These are phyloP conservation scores for Enteromius paludinosus DNA, from an alignment of 2,797 vertebrate species.

Conservation along the genomic window DNA sequence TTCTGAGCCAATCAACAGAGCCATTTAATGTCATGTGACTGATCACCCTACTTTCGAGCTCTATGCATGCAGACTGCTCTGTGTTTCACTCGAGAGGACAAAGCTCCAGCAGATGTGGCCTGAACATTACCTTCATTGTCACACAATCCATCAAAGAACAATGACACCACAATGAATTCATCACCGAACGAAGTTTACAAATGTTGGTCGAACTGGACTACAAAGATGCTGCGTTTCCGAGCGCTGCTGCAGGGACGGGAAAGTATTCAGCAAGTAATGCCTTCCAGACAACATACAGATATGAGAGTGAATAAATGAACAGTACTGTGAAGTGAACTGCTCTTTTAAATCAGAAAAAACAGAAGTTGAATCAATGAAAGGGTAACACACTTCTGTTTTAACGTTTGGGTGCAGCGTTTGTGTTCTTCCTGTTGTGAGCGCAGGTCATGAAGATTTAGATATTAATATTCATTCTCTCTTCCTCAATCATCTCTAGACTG, in stretches of 20 bases:
- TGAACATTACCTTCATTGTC: slow-evolving; percentile 36
- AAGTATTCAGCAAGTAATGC: background rate
- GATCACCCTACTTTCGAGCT: background rate
- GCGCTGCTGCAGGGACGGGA: background rate
- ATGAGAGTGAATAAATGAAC: background rate
- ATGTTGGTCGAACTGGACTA: background rate
- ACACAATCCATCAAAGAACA: slow-evolving; percentile 20
- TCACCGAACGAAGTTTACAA: background rate
- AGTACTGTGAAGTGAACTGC: too few species aligned
- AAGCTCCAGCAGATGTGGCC: slow-evolving; percentile 1
- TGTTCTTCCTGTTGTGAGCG: background rate
- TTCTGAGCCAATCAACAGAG: background rate
- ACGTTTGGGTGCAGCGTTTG: background rate
- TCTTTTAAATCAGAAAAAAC: background rate
- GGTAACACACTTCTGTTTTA: slow-evolving; percentile 9
- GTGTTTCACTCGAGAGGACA: slow-evolving; percentile 8
- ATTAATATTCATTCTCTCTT: too few species aligned
- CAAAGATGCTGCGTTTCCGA: background rate
- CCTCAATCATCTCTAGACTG: background rate
- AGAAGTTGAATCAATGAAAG: background rate
- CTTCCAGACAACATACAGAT: background rate
- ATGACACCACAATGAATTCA: background rate
- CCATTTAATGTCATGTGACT: background rate
- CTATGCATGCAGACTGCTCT: background rate
- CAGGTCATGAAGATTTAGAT: background rate